A percentile compares a stretch with the other conserved stretches of the same genome.
Evolutionary conservation across 2,888 invertebrate genomes (phyloP).

Genomic region (Orthosia cruda): DNA sequence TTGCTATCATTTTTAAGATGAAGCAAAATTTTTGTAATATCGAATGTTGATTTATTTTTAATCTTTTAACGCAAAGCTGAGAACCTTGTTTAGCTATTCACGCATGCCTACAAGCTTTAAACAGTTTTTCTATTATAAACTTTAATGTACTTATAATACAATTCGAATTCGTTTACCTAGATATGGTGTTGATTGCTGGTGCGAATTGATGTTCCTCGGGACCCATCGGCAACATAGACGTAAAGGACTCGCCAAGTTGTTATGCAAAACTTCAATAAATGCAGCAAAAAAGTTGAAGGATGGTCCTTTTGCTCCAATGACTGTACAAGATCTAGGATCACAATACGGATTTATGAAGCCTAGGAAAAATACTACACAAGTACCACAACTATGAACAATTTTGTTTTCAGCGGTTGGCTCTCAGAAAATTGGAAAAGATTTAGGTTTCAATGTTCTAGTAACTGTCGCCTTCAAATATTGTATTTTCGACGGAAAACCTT

Average conservation of each 20-base stretch:
- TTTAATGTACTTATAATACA: background rate
- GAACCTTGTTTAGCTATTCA: no score
- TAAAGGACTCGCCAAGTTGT: conserved; percentile 89
- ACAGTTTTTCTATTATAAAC: background rate
- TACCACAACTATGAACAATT: conserved; percentile 2
- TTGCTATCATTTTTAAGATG: background rate
- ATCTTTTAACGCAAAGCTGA: background rate
- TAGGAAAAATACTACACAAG: background rate
- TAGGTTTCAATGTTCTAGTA: conserved; percentile 18
- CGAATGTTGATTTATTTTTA: no score
- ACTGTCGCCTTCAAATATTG: conserved; percentile 12
- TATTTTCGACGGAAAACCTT: conserved; percentile 39
- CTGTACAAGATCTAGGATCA: no score
- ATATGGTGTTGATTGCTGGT: conserved; percentile 91
- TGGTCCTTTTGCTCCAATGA: conserved; percentile 79
- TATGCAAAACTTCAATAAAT: conserved; percentile 75
- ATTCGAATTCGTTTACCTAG: conserved; percentile 69
- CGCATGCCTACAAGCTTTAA: no score
- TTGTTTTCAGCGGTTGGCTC: background rate
- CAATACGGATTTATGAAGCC: no score
- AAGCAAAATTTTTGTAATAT: background rate
- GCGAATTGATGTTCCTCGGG: conserved; percentile 94
- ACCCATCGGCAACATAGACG: conserved; percentile 89
- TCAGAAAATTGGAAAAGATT: conserved; percentile 14
- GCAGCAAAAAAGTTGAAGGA: conserved; percentile 86